Conservation (phyloP, 2,888 invertebrate species). For the Melinaea menophilus region DNA sequence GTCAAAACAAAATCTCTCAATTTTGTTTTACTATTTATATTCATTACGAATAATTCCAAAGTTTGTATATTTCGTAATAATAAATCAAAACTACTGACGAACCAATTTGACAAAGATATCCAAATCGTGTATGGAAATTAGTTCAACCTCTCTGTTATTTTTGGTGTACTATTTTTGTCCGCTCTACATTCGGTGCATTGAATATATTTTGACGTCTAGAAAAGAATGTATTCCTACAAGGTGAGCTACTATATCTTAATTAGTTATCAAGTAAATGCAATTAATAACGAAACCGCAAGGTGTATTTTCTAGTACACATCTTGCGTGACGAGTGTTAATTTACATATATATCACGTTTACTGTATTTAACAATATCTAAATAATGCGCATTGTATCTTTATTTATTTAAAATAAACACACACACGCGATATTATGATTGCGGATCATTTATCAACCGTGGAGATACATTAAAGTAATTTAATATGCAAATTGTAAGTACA, state of each 20-base stretch:
- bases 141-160: conserved; percentile 56
- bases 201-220: conserved; percentile 72
- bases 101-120: conserved; percentile 8
- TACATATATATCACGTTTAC: conserved; percentile 15
- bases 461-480: background rate
- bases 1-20: conserved; percentile 67
- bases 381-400: conserved; percentile 5
- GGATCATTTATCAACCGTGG: too few species aligned
- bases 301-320: conserved; percentile 18
- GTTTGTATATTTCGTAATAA: conserved; percentile 30
- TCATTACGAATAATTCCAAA: conserved; percentile 38
- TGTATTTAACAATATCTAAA: conserved; percentile 7
- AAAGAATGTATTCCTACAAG: conserved; percentile 68
- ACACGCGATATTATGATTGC: too few species aligned
- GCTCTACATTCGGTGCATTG: conserved; percentile 73
- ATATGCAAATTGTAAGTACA: background rate
- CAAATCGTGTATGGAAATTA: conserved; percentile 20
- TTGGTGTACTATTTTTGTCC: conserved; percentile 73
- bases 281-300: conserved; percentile 19
- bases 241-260: conserved; percentile 45
- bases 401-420: background rate
- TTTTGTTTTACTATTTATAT: conserved; percentile 54
- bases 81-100: conserved; percentile 9
- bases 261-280: conserved; percentile 26
- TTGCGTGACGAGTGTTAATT: conserved; percentile 15